Conservation (phyloP, 2,113 vertebrate species). For the Notothenia rossii region DNA sequence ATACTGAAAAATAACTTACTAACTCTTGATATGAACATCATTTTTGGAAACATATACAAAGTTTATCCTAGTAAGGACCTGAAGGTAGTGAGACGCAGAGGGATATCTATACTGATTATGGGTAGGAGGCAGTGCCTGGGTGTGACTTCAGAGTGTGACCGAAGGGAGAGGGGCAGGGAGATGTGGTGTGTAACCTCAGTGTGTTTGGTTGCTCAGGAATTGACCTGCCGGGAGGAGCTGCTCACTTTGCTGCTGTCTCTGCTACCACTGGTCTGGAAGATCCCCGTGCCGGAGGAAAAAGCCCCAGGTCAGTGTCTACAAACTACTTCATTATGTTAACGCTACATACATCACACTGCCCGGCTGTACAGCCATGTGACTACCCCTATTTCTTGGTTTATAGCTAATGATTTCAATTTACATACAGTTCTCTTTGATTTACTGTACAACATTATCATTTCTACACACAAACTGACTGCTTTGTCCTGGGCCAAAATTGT, state of each 20-base stretch:
- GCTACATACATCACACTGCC: not conserved
- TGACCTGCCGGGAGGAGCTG: slow-evolving; percentile 97
- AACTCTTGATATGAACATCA: not conserved
- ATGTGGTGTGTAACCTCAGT: slow-evolving; percentile 39
- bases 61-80: not conserved
- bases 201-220: slow-evolving; percentile 83
- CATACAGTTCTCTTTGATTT: not conserved
- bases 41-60: not conserved
- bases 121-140: slow-evolving; percentile 50
- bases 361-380: slow-evolving; percentile 6
- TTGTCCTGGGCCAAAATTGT: slow-evolving; percentile 12
- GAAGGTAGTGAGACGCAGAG: slow-evolving; percentile 1
- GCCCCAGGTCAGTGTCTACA: slow-evolving; percentile 85
- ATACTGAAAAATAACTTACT: not conserved
- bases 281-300: slow-evolving; percentile 94
- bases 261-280: slow-evolving; percentile 96
- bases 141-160: slow-evolving; percentile 51
- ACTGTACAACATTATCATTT: not conserved
- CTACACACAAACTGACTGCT: not conserved
- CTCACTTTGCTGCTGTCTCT: slow-evolving; percentile 94
- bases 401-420: slow-evolving; percentile 13
- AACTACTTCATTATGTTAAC: slow-evolving; percentile 2
- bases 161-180: slow-evolving; percentile 20
- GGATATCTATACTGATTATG: not conserved
- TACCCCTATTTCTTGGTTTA: slow-evolving; percentile 6